Base-by-base conservation (phyloP, 2,888 invertebrate genomes). In the Hirtodrosophila trivittata region DNA sequence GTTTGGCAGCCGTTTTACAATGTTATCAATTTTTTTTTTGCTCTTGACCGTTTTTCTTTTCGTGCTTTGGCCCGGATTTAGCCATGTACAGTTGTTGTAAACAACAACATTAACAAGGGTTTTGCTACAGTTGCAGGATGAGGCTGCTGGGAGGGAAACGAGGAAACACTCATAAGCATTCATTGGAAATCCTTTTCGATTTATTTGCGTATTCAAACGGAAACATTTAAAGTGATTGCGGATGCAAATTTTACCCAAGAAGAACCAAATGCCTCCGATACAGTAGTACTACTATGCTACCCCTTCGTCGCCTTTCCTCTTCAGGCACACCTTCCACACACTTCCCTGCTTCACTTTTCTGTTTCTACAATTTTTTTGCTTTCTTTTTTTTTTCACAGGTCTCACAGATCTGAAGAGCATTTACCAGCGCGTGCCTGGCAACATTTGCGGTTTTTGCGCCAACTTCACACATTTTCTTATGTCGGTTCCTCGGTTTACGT, bases 161-260 rank as follows among this genome's bases (percentile, higher is more conserved):
- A n/a, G 13, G 28, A 13, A 32, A 81, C 68, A 85, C 82, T 81
- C 85, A 81, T 81, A 81, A 81, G 80, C 80, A 81, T 81, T 81
- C 80, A 85, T 85, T 85, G 75, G 72, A 82, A 83, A 83, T 83
- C 82, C 81, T 78, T 82, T 78, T 82, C 86, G 86, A 86, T 86
- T 86, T 86, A 86, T 81, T 84, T 87, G 85, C 77, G 85, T 87
- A 86, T 87, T 83, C 85, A 81, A 82, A 80, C 86, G 86, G 85
- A 87, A 86, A 82, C 86, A 86, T 80, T 86, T 87, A 85, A 87
- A 86, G 87, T 85, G 85, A 86, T 87, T 87, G 86, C 83, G 83
- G 83, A 85, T 85, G 87, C 82, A 82, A 86, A 80, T 80, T 71
- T 72, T 56, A 39, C 54, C 51, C 62, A 43, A 72, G 37, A 45